phyloP scores from a whole-genome alignment of 2,797 vertebrate species.

The Staurois parvus region DNA sequence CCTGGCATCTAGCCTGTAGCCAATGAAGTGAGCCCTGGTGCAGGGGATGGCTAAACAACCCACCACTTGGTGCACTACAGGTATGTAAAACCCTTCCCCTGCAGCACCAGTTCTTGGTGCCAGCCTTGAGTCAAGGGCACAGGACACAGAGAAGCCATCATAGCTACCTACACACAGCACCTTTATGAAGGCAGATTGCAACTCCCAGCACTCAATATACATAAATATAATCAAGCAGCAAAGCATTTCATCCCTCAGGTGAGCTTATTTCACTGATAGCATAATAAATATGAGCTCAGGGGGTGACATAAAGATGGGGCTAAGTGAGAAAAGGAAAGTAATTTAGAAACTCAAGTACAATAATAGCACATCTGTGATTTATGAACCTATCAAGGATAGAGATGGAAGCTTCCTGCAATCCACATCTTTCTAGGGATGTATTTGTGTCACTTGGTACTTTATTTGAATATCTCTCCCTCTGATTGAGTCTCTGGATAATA shows the following conservation, averaged over 20 bases:
- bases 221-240: constrained; percentile 24
- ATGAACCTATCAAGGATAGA: constrained; percentile 23
- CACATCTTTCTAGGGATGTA: constrained; percentile 21
- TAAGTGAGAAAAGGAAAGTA: constrained; percentile 35
- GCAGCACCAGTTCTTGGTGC: background rate
- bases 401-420: constrained; percentile 3
- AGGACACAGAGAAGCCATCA: background rate
- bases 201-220: constrained; percentile 19
- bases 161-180: background rate
- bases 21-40: too few species aligned
- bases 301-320: constrained; percentile 40
- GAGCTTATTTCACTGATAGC: constrained; percentile 13
- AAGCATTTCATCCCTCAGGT: constrained; percentile 8
- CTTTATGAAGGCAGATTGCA: background rate
- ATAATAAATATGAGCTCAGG: constrained; percentile 52
- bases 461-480: constrained; percentile 44
- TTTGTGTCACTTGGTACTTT: constrained; percentile 11
- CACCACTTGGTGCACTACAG: too few species aligned
- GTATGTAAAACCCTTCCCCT: background rate
- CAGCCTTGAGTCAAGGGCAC: background rate
- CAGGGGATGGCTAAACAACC: too few species aligned
- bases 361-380: constrained; percentile 53
- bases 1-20: too few species aligned
- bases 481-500: constrained; percentile 40
- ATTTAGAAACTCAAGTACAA: constrained; percentile 49